phyloP scores from a whole-genome alignment of 2,888 invertebrate genomes.

The Hyalella azteca region DNA sequence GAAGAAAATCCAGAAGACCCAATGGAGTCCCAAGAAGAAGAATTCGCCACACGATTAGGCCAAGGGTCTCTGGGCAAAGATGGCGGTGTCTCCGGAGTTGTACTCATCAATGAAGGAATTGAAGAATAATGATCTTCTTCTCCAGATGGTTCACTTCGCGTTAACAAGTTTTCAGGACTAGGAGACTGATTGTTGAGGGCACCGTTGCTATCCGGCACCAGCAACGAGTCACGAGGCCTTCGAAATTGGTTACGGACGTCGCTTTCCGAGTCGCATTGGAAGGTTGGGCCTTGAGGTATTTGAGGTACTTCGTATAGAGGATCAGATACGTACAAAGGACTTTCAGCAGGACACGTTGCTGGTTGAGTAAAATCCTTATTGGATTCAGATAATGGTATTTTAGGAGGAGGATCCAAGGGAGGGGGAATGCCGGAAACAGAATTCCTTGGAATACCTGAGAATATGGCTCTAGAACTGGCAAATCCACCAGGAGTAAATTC shows the following conservation, averaged over 20 bases:
- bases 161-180: background rate
- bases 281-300: background rate
- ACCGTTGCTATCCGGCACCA: background rate
- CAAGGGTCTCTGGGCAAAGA: slow-evolving; percentile 47
- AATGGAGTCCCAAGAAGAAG: slow-evolving; percentile 55
- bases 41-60: slow-evolving; percentile 50
- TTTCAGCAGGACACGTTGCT: background rate
- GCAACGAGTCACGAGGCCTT: background rate
- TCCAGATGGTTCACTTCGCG: slow-evolving; percentile 38
- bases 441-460: slow-evolving; percentile 36
- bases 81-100: slow-evolving; percentile 52
- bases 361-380: slow-evolving; percentile 15
- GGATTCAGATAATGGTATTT: slow-evolving; percentile 23
- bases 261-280: background rate
- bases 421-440: slow-evolving; percentile 25
- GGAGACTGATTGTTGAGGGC: background rate
- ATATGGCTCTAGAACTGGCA: slow-evolving; percentile 18
- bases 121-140: slow-evolving; percentile 57
- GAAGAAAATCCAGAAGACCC: slow-evolving; percentile 54
- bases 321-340: slow-evolving; percentile 26
- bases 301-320: slow-evolving; percentile 34
- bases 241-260: background rate
- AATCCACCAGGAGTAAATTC: slow-evolving; percentile 38
- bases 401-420: slow-evolving; percentile 22
- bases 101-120: slow-evolving; percentile 55